Conservation (phyloP, 2,113 vertebrate species). For the Hemibagrus wyckioides region DNA sequence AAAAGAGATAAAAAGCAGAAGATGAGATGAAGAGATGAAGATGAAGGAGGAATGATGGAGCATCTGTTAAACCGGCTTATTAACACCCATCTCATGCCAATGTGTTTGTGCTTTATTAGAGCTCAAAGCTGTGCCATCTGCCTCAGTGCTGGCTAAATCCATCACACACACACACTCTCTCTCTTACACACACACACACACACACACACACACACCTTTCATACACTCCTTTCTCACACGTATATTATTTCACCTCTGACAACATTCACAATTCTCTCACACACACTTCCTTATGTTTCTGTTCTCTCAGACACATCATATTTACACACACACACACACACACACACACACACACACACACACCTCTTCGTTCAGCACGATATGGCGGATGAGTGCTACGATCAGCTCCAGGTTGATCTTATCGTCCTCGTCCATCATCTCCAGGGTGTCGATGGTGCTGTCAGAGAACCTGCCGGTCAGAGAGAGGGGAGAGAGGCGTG, state of each 20-base stretch:
- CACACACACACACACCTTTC: conserved; percentile 72
- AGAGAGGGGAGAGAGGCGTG: not conserved
- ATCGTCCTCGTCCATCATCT: conserved; percentile 86
- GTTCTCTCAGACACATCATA: not conserved
- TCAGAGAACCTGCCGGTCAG: conserved; percentile 82
- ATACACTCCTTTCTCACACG: not conserved
- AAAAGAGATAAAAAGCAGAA: not conserved
- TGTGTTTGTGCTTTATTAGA: conserved; percentile 35
- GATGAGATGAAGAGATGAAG: no score
- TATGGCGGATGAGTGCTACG: conserved; percentile 86
- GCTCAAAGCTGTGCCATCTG: conserved; percentile 32
- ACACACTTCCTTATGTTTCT: no score
- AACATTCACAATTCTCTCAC: not conserved
- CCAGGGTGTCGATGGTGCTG: conserved; percentile 80
- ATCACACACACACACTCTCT: not conserved
- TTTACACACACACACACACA: not conserved
- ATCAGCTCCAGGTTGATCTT: conserved; percentile 93
- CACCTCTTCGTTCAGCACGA: conserved; percentile 90
- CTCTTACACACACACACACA: no score
- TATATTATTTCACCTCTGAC: not conserved
- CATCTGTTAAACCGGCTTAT: conserved; percentile 35
- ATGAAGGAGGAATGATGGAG: not conserved
- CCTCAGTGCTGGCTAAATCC: not conserved
- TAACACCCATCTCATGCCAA: conserved; percentile 35
- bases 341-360: conserved; percentile 44